These are phyloP conservation scores for Lacerta bilineata DNA, from an alignment of 2,797 vertebrate species.

Conservation along the genomic window DNA sequence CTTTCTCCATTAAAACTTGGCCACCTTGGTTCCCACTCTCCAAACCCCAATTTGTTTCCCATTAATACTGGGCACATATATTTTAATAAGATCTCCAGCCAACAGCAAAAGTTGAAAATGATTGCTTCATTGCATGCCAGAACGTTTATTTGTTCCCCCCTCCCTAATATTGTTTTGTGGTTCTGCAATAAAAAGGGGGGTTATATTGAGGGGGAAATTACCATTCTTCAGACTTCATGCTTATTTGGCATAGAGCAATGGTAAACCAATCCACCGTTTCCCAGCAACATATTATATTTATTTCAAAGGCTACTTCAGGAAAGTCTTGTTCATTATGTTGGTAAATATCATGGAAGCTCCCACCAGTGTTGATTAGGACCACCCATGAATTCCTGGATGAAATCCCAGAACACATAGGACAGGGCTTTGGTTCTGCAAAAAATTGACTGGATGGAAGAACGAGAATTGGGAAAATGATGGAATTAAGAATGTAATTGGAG, in stretches of 20 bases:
- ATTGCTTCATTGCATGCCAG: background rate
- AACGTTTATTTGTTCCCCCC: background rate
- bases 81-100: slow-evolving; percentile 1
- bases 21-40: slow-evolving; percentile 24
- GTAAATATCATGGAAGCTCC: background rate
- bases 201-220: background rate
- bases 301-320: background rate
- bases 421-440: background rate
- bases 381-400: slow-evolving; percentile 6
- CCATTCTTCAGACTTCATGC: background rate
- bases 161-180: background rate
- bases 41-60: slow-evolving; percentile 9
- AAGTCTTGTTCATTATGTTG: background rate
- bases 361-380: background rate
- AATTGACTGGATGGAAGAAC: background rate
- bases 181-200: background rate
- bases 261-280: background rate
- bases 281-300: background rate
- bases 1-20: slow-evolving; percentile 34
- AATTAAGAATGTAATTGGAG: background rate
- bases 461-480: background rate
- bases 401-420: background rate
- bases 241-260: background rate
- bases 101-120: background rate
- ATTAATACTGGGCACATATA: slow-evolving; percentile 6